Evolutionary conservation across 2,888 invertebrate genomes (phyloP), one percentile per base, ranked within the genome.

Genomic region (Drosophila dives): DNA sequence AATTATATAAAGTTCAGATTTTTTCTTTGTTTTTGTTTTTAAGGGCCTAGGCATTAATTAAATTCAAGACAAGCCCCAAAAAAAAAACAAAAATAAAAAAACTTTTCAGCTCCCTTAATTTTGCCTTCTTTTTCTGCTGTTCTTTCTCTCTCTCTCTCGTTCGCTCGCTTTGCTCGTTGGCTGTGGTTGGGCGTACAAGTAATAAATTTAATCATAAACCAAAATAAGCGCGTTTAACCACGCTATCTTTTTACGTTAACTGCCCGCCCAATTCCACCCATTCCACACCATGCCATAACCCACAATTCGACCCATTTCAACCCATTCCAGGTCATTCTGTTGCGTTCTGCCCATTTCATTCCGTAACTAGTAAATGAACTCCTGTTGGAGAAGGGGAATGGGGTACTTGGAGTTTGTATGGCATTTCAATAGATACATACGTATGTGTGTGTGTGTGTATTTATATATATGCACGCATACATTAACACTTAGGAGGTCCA

Each of bases 161-260:
- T 58, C 12, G 20, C 15, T 58, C 34, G 26, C 36, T 54, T 1
- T 42, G 56, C 56, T 33, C 56, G 56, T 56, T 56, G 63, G 62
- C 71, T 85, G 88, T 80, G 86, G 80, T 87, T 83, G 81, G 81
- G 81, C 77, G 84, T 86, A 86, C 81, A 86, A 74, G 89, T 89
- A 86, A 89, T 86, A 86, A 86, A 86, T 86, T 86, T 84, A 89
- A 86, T 89, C 87, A 89, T 87, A 89, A 89, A 89, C 89, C 80
- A 81, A 86, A 86, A 89, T 86, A 89, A 86, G 82, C 87, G 89
- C 89, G 80, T 75, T 87, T 89, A 86, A 81, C 89, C 89, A 86
- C 89, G 89, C 86, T 84, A 86, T 89, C 89, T 87, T 75, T 89
- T 86, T 64, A 78, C 81, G 69, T 75, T 71, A 64, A 64, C 74